Evolutionary conservation across 2,888 invertebrate species (phyloP).

Genomic region (Synergus gifuensis): DNA sequence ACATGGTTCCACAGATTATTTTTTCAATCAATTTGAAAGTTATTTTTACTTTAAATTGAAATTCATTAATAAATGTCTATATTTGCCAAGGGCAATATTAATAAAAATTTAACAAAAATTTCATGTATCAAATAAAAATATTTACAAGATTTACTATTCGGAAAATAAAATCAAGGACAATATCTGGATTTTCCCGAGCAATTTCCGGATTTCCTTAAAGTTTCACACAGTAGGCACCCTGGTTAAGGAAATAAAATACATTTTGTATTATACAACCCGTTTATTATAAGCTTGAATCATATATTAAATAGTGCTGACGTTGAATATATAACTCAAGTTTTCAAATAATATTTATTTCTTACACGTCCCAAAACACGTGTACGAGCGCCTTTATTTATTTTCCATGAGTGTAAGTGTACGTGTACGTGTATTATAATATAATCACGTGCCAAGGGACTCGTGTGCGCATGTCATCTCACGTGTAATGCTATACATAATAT

Average conservation of each 20-base stretch:
- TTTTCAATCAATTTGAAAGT: too few species aligned
- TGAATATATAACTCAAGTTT: constrained; percentile 73
- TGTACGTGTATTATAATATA: constrained; percentile 18
- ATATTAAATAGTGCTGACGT: constrained; percentile 72
- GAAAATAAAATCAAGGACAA: too few species aligned
- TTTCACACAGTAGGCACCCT: neutral
- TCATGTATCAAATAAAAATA: too few species aligned
- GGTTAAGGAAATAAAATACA: constrained; percentile 43
- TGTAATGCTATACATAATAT: constrained; percentile 53
- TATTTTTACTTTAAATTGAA: too few species aligned
- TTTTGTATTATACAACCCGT: constrained; percentile 73
- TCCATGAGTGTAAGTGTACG: constrained; percentile 34
- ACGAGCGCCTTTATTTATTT: constrained; percentile 51
- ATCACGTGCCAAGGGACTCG: constrained; percentile 34
- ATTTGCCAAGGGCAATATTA: too few species aligned
- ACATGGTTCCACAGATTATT: too few species aligned
- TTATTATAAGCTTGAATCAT: constrained; percentile 75
- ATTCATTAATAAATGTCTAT: too few species aligned
- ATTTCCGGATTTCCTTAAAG: too few species aligned
- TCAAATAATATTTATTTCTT: constrained; percentile 64
- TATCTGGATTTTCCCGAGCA: too few species aligned
- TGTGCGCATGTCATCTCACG: constrained; percentile 50
- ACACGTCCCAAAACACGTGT: constrained; percentile 62
- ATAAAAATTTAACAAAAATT: too few species aligned
- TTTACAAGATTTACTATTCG: too few species aligned